Percentiles rank a stretch among this genome's conserved stretches.
These are phyloP conservation scores for Falco punctatus DNA, from an alignment of 2,113 vertebrate genomes.

Conservation along the genomic window DNA sequence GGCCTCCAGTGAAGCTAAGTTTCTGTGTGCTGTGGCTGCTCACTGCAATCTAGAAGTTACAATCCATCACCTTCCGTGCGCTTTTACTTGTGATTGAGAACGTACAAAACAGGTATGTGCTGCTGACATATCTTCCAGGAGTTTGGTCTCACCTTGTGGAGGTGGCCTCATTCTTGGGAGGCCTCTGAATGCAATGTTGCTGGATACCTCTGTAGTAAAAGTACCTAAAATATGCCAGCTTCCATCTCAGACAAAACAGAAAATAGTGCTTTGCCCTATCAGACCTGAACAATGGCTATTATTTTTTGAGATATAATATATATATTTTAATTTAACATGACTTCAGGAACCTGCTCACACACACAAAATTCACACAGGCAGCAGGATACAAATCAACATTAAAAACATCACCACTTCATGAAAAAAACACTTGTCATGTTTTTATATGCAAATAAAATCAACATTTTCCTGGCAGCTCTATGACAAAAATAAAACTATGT, in stretches of 20 bases:
- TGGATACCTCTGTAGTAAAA: background rate
- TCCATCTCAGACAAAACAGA: background rate
- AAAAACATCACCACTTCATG: background rate
- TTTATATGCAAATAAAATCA: constrained; percentile 3
- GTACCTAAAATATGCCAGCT: background rate
- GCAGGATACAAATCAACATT: background rate
- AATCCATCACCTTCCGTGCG: background rate
- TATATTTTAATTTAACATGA: background rate
- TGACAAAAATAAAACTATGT: constrained; percentile 43
- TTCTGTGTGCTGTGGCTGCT: background rate
- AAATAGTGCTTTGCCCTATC: background rate
- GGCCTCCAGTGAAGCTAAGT: background rate
- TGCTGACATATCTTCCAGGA: background rate
- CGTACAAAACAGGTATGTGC: background rate
- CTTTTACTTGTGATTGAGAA: background rate
- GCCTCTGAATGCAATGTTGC: background rate
- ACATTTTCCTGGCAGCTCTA: background rate
- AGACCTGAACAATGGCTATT: background rate
- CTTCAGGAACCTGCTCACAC: background rate
- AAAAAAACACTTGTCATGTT: background rate
- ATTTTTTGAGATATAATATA: background rate
- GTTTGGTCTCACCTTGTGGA: background rate
- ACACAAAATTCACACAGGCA: background rate
- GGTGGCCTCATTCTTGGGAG: background rate
- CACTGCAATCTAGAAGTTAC: background rate